Evolutionary conservation across 92 coral and sea anemone species (phyloP).

Genomic region (Porites evermanni): DNA sequence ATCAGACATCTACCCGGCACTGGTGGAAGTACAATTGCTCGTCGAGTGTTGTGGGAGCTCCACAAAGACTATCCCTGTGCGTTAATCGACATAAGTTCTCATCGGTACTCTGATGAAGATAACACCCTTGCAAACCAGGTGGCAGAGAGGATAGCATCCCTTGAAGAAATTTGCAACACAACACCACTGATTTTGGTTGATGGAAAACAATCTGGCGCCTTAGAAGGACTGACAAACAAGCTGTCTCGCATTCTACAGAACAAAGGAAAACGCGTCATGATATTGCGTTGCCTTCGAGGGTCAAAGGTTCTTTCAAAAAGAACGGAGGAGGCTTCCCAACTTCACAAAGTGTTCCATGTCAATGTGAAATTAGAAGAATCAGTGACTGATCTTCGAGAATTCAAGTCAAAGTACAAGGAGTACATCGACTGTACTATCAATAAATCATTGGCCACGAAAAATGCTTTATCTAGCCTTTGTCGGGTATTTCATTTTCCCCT

Average conservation of each 20-base stretch:
- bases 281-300: conserved; percentile 79
- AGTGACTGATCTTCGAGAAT: conserved; percentile 73
- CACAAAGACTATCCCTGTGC: conserved; percentile 88
- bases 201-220: conserved; percentile 77
- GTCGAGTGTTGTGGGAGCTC: conserved; percentile 92
- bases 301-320: conserved; percentile 11
- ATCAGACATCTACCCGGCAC: conserved; percentile 89
- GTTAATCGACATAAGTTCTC: conserved; percentile 58
- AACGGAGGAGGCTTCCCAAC: conserved; percentile 49
- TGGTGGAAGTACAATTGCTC: conserved; percentile 91
- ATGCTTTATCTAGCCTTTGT: conserved; percentile 38
- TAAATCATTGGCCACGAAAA: neutral
- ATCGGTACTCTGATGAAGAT: conserved; percentile 73
- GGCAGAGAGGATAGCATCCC: conserved; percentile 63
- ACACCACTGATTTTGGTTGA: conserved; percentile 77
- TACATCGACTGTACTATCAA: conserved; percentile 41
- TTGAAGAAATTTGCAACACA: conserved; percentile 81
- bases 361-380: conserved; percentile 83
- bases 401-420: conserved; percentile 77
- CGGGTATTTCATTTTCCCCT: conserved; percentile 97
- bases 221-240: conserved; percentile 72
- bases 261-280: conserved; percentile 72
- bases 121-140: conserved; percentile 55
- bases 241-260: conserved; percentile 71
- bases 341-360: conserved; percentile 73